Evolutionary conservation across 1,140 invertebrate species (phyloP), one percentile per base, ranked within the genome.

Genomic region (Neodiprion pinetum): DNA sequence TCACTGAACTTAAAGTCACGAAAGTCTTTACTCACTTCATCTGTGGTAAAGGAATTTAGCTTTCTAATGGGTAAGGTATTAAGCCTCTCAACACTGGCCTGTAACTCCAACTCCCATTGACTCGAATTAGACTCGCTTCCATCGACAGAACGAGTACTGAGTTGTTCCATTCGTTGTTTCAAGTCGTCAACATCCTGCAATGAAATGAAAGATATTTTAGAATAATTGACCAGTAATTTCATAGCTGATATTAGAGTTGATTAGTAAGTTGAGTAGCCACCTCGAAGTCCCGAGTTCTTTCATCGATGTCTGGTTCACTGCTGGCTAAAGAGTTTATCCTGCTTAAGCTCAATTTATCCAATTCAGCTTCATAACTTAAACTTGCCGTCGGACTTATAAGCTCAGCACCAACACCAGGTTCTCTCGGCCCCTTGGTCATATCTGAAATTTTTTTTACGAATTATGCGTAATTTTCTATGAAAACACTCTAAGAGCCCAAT

Each of bases 381-480:
- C 66, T 82, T 23, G 89, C 90, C 67, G 89, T 87, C 73, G 91
- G 87, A 23, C 89, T 88, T 71, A 89, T 88, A 75, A 92, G 86
- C 89, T 97, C 96, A 1, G 96, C 96, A 7, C 96, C 96, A 4
- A 98, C 96, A 1, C 96, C 96, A 0, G 96, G 96, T 85, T 97
- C 96, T 78, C 96, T 87, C 0, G 94, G 94, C 10, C 95, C 92
- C 76, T 87, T 87, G 21, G 86, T 82, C 72, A 87, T 77, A 80
- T 85, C 86, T 86, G 40, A 3, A 50, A 80, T 79, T 40, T 73
- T 21, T 40, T 40, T 40, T 40, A 40, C 28, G 28, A 40, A 40
- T 40, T 40, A 73, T 53, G 28, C 28, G 5, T 5, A 1, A 40
- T 40, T 40, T 40, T 40, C 5, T 1, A 5, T 40, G 5, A 40